phyloP scores from a whole-genome alignment of 1,140 invertebrate genomes.

The Sycophila sp. region DNA sequence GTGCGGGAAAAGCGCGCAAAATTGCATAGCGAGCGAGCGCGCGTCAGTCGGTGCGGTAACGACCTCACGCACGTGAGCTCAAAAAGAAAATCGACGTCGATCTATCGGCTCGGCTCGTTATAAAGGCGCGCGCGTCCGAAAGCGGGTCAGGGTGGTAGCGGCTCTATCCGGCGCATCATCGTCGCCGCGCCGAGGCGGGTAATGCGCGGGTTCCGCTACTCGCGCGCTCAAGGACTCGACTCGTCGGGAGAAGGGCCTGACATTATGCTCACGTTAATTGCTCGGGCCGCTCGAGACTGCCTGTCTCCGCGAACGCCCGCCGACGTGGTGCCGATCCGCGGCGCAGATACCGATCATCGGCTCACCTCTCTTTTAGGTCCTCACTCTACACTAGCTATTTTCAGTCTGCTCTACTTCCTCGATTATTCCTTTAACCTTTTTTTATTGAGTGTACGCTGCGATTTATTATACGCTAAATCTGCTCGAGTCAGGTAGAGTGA shows the following conservation, averaged over 20 bases:
- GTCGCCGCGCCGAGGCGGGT: not conserved
- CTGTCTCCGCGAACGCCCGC: not conserved
- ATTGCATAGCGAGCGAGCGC: not conserved
- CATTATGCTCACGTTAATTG: conserved; percentile 17
- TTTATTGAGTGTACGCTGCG: too few relatives aligned
- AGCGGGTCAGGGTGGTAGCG: conserved; percentile 6
- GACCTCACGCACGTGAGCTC: too few relatives aligned
- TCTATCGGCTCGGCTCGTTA: not conserved
- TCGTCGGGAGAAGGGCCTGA: not conserved
- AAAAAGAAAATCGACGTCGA: not conserved
- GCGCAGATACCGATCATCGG: too few relatives aligned
- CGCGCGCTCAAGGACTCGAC: not conserved
- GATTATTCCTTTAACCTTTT: too few relatives aligned
- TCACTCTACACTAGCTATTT: too few relatives aligned
- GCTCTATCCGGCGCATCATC: not conserved
- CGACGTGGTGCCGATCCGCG: not conserved
- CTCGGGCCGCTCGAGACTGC: not conserved
- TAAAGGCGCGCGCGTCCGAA: not conserved
- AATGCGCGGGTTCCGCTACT: conserved; percentile 12
- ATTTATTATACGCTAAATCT: too few relatives aligned
- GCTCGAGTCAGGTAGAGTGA: too few relatives aligned
- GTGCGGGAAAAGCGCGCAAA: not conserved
- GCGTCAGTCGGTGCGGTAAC: not conserved
- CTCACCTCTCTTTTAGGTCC: too few relatives aligned
- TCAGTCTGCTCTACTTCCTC: too few relatives aligned